These are phyloP conservation scores for Heteromormyrus szaboi DNA, from an alignment of 2,797 vertebrate genomes.

Conservation along the genomic window DNA sequence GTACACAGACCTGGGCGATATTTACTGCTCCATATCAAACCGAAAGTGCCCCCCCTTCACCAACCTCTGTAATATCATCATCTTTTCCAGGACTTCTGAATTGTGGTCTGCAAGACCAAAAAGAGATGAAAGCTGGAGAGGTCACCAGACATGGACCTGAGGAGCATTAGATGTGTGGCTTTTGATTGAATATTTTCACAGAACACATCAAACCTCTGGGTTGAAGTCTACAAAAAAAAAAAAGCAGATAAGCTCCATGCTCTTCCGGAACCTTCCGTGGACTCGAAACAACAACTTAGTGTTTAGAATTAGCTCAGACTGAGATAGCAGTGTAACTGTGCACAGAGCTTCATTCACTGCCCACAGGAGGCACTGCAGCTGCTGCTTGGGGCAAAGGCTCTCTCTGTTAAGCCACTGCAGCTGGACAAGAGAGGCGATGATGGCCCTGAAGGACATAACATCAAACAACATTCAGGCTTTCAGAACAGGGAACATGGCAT, in stretches of 20 bases:
- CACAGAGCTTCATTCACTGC: not conserved
- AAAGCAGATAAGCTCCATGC: conserved; percentile 39
- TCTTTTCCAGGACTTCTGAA: not conserved
- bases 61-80: not conserved
- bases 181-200: conserved; percentile 32
- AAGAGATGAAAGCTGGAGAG: conserved; percentile 41
- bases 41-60: not conserved
- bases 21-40: not conserved
- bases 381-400: not conserved
- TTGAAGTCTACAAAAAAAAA: conserved; percentile 42
- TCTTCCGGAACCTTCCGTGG: not conserved
- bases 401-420: not conserved
- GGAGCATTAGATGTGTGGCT: conserved; percentile 36
- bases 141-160: conserved; percentile 36
- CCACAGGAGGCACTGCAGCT: not conserved
- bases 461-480: not conserved
- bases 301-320: not conserved
- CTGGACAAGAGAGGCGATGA: not conserved
- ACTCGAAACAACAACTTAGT: not conserved
- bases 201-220: not conserved
- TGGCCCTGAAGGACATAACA: not conserved
- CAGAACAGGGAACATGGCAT: not conserved
- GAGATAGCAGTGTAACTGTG: not conserved
- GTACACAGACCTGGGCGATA: not conserved
- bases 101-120: conserved; percentile 20